Conservation (phyloP, 2,113 vertebrate genomes). For the Zapus hudsonius region DNA sequence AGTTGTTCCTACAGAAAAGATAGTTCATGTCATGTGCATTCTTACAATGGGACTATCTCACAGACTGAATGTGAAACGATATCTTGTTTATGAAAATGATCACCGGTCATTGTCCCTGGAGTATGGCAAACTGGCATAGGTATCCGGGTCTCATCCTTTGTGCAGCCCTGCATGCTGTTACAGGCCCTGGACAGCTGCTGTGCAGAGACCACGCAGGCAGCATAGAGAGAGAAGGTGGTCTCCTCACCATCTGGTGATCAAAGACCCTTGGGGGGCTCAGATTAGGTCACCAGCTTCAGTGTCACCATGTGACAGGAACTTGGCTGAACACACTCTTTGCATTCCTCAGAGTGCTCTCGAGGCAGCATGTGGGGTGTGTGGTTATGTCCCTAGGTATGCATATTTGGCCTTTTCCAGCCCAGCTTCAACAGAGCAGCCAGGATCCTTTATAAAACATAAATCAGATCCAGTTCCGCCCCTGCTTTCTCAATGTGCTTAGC, state of each 20-base stretch:
- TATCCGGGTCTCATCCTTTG: slow-evolving; percentile 14
- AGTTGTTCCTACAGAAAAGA: background rate
- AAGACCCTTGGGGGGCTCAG: slow-evolving; percentile 57
- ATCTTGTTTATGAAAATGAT: slow-evolving; percentile 23
- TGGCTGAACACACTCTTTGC: slow-evolving; percentile 47
- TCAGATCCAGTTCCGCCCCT: slow-evolving; percentile 3
- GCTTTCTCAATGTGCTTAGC: background rate
- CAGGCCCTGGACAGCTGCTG: slow-evolving; percentile 58
- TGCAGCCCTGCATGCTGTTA: slow-evolving; percentile 42
- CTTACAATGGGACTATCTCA: background rate
- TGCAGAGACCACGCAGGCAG: slow-evolving; percentile 62
- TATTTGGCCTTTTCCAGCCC: slow-evolving; percentile 37
- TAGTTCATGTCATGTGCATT: background rate
- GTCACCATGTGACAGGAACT: slow-evolving; percentile 66
- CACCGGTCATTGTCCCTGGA: slow-evolving; percentile 4
- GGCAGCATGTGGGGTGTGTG: background rate
- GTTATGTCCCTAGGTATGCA: background rate
- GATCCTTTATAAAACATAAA: slow-evolving; percentile 50
- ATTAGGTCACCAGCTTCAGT: slow-evolving; percentile 67
- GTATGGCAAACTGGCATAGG: slow-evolving; percentile 31
- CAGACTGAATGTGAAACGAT: background rate
- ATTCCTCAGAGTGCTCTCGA: background rate
- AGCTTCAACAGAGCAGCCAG: slow-evolving; percentile 52
- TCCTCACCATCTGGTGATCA: slow-evolving; percentile 74
- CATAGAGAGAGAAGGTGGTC: slow-evolving; percentile 52